A percentile compares a stretch with the other conserved stretches of the same genome.
Conservation (phyloP, 1,140 invertebrate genomes). For the Lepidurus packardi region DNA sequence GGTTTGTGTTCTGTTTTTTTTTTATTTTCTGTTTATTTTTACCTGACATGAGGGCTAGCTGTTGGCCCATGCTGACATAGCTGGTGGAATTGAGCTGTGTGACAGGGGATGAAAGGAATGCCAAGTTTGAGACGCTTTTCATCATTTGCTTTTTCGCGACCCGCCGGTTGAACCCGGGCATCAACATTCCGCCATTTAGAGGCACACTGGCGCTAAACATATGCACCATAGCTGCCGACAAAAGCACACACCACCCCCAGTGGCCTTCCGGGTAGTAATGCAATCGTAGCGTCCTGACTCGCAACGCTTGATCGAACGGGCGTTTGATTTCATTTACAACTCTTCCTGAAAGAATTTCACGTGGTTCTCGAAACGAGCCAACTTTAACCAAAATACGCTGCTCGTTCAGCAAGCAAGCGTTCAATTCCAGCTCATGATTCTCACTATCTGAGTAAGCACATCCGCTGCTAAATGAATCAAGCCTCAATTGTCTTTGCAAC, state of each 20-base stretch:
- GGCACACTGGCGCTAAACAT: constrained; percentile 60
- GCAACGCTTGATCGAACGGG: constrained; percentile 7
- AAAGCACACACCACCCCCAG: constrained; percentile 71
- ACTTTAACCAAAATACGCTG: background rate
- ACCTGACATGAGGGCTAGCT: constrained; percentile 6
- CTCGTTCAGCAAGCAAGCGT: background rate
- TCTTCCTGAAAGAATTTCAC: background rate
- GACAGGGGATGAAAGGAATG: background rate
- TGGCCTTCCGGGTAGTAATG: constrained; percentile 74
- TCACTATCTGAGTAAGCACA: constrained; percentile 14
- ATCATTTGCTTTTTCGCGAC: constrained; percentile 24
- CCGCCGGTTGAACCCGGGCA: constrained; percentile 22
- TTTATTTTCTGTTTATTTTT: background rate
- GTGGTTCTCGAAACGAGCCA: background rate
- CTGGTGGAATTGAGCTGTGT: background rate
- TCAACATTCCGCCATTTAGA: constrained; percentile 35
- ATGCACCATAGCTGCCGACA: constrained; percentile 59
- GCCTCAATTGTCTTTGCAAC: constrained; percentile 4
- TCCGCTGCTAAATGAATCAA: constrained; percentile 9
- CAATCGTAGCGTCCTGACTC: constrained; percentile 43
- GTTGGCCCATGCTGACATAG: background rate
- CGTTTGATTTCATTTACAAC: background rate
- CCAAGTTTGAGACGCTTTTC: background rate
- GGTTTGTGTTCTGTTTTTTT: background rate
- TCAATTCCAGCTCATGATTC: background rate